phyloP scores from a whole-genome alignment of 2,113 vertebrate genomes.

The Colistium nudipinnis region DNA sequence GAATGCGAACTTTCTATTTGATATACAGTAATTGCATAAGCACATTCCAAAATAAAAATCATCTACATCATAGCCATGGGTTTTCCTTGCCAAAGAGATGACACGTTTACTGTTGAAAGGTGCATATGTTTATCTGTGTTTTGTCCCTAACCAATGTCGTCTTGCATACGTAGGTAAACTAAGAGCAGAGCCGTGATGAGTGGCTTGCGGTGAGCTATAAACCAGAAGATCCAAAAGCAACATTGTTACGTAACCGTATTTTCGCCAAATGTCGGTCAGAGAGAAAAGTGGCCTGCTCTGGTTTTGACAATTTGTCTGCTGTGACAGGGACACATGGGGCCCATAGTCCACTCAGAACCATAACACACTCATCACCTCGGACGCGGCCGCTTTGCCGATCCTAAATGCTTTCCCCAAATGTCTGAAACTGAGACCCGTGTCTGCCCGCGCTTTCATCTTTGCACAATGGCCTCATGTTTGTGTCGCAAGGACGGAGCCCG shows the following conservation, averaged over 20 bases:
- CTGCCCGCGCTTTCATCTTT: slow-evolving; percentile 27
- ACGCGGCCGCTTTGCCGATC: slow-evolving; percentile 42
- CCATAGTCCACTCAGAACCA: slow-evolving; percentile 35
- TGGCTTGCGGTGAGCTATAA: slow-evolving; percentile 15
- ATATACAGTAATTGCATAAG: not conserved
- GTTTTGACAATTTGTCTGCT: slow-evolving; percentile 29
- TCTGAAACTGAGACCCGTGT: slow-evolving; percentile 40
- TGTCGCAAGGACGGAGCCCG: not conserved
- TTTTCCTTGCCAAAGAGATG: not conserved
- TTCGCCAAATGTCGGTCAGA: slow-evolving; percentile 8
- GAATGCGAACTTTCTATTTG: too few relatives aligned
- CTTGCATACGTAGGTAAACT: not conserved
- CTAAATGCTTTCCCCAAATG: slow-evolving; percentile 51
- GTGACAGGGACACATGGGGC: slow-evolving; percentile 29
- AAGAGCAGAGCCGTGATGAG: slow-evolving; percentile 11
- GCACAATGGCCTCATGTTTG: slow-evolving; percentile 3
- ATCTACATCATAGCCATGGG: not conserved
- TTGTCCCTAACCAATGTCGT: not conserved
- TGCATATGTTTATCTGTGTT: not conserved
- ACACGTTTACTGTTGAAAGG: not conserved
- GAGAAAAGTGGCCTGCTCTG: slow-evolving; percentile 1
- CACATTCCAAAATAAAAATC: not conserved
- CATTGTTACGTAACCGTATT: not conserved
- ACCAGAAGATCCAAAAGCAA: slow-evolving; percentile 22
- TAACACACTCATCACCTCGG: slow-evolving; percentile 52